These are phyloP conservation scores for Neoscelio sp. DNA, from an alignment of 2,888 invertebrate genomes.

Conservation along the genomic window DNA sequence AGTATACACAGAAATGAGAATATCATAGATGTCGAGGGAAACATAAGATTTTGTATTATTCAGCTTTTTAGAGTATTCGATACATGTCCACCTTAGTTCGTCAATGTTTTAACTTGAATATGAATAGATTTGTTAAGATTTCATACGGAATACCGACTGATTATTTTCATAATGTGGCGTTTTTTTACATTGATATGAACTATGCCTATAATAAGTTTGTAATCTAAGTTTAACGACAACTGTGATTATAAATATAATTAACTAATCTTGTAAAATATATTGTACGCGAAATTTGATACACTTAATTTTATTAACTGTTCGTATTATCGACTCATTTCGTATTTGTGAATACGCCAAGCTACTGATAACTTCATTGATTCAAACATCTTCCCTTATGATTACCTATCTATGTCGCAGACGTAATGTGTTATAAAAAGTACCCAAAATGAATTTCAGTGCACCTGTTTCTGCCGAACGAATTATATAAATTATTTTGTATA, in stretches of 20 bases:
- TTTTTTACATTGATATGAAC: constrained; percentile 60
- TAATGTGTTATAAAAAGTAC: constrained; percentile 30
- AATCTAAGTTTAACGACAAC: constrained; percentile 63
- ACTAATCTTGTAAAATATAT: constrained; percentile 63
- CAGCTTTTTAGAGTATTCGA: constrained; percentile 51
- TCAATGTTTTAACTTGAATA: constrained; percentile 58
- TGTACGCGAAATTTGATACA: constrained; percentile 57
- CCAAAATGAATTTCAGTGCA: constrained; percentile 28
- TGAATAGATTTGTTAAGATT: constrained; percentile 63
- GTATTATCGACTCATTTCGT: constrained; percentile 47
- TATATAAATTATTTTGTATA: no score
- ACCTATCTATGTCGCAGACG: constrained; percentile 41
- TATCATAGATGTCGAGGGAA: constrained; percentile 52
- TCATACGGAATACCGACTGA: constrained; percentile 61
- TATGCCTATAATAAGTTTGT: constrained; percentile 63
- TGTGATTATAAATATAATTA: constrained; percentile 65
- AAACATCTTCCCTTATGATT: constrained; percentile 57
- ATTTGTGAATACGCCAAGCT: constrained; percentile 50
- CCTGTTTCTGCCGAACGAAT: constrained; percentile 27
- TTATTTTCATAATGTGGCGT: constrained; percentile 59
- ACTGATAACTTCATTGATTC: constrained; percentile 50
- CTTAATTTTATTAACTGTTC: constrained; percentile 50
- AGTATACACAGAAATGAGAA: constrained; percentile 35
- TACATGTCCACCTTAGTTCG: constrained; percentile 47
- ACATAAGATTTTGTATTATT: constrained; percentile 50